Evolutionary conservation across 2,113 vertebrate genomes (phyloP).

Genomic region (Salvelinus namaycush): DNA sequence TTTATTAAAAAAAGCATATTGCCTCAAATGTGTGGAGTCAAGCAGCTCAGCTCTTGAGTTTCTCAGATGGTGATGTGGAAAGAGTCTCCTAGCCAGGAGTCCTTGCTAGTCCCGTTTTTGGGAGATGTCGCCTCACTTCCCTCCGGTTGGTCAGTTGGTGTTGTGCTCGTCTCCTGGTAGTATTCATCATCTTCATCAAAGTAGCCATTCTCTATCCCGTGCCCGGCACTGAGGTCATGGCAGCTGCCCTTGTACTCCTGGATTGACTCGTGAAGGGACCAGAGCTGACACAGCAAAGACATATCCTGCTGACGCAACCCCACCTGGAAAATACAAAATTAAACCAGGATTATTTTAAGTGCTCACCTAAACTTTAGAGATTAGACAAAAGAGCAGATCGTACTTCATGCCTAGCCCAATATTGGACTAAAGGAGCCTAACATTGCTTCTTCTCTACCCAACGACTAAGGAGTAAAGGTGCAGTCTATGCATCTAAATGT

Average conservation of each 20-base stretch:
- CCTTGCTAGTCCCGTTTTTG: slow-evolving; percentile 66
- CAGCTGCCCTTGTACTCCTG: slow-evolving; percentile 98
- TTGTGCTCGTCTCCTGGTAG: slow-evolving; percentile 77
- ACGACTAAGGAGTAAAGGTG: no score
- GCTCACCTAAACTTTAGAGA: no score
- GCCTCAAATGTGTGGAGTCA: slow-evolving; percentile 24
- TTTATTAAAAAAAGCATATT: slow-evolving; percentile 43
- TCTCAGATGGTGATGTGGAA: slow-evolving; percentile 75
- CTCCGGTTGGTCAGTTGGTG: slow-evolving; percentile 73
- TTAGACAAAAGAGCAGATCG: no score
- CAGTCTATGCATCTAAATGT: no score
- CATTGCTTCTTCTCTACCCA: no score
- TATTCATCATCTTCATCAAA: slow-evolving; percentile 95
- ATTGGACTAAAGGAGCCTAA: no score
- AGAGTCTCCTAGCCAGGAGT: slow-evolving; percentile 83
- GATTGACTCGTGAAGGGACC: slow-evolving; percentile 96
- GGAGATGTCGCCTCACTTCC: slow-evolving; percentile 44
- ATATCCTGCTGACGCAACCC: slow-evolving; percentile 97
- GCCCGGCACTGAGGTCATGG: slow-evolving; percentile 86
- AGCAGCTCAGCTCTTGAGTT: slow-evolving; percentile 7
- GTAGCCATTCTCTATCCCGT: slow-evolving; percentile 90
- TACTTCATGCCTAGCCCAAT: no score
- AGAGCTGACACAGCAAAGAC: slow-evolving; percentile 96
- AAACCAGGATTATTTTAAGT: neutral
- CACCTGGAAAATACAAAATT: slow-evolving; percentile 73